phyloP scores from a whole-genome alignment of 2,888 invertebrate species.

The Sericinus montela region DNA sequence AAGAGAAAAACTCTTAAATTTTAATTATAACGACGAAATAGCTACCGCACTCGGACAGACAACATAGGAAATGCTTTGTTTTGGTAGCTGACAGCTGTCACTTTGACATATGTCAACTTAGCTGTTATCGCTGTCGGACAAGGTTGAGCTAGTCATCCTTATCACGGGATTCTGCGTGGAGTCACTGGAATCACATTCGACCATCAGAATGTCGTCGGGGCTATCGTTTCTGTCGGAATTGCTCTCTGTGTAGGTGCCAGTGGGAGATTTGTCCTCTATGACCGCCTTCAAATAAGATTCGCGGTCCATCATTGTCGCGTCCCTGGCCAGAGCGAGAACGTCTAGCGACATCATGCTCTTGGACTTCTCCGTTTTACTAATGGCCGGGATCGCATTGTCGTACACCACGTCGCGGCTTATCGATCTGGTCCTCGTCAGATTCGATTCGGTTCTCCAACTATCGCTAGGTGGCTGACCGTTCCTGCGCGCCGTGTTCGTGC shows the following conservation, averaged over 20 bases:
- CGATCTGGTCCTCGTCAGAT: slow-evolving; percentile 54
- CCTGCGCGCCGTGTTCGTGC: slow-evolving; percentile 46
- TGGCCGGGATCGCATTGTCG: slow-evolving; percentile 52
- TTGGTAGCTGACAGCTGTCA: not conserved
- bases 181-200: slow-evolving; percentile 71
- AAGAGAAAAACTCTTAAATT: no score
- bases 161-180: slow-evolving; percentile 69
- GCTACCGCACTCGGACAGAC: not conserved
- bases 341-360: slow-evolving; percentile 75
- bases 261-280: slow-evolving; percentile 70
- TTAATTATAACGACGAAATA: no score
- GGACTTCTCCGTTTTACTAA: slow-evolving; percentile 58
- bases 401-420: slow-evolving; percentile 59
- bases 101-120: slow-evolving; percentile 30
- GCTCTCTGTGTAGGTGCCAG: slow-evolving; percentile 69
- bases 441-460: slow-evolving; percentile 45
- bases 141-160: slow-evolving; percentile 67
- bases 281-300: slow-evolving; percentile 71
- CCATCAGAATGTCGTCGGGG: slow-evolving; percentile 70
- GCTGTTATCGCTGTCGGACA: slow-evolving; percentile 69
- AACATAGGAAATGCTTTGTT: no score
- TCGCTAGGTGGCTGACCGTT: slow-evolving; percentile 51
- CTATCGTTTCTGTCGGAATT: slow-evolving; percentile 70
- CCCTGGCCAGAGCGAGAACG: slow-evolving; percentile 62
- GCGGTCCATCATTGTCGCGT: slow-evolving; percentile 60